These are phyloP conservation scores for Myzus persicae DNA, from an alignment of 1,140 invertebrate species.

Conservation along the genomic window DNA sequence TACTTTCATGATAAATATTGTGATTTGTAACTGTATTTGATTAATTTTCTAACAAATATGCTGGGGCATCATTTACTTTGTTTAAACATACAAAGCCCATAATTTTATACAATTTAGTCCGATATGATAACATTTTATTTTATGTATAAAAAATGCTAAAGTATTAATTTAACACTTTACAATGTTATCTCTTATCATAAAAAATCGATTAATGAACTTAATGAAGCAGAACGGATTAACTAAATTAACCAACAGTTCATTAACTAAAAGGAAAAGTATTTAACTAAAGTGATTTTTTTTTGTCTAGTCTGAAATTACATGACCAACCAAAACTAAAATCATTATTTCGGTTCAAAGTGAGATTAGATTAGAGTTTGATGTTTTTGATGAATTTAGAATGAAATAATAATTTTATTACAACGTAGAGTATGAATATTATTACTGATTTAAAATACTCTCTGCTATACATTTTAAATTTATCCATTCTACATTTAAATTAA, in stretches of 20 bases:
- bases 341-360: not conserved
- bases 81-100: not conserved
- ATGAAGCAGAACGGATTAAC: not conserved
- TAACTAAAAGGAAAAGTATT: not conserved
- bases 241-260: slow-evolving; percentile 11
- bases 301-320: no score
- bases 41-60: not conserved
- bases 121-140: not conserved
- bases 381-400: no score
- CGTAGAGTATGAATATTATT: not conserved
- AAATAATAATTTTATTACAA: not conserved
- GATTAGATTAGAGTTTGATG: no score
- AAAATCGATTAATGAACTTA: not conserved
- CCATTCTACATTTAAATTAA: not conserved
- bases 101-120: not conserved
- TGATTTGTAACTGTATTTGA: not conserved
- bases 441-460: not conserved
- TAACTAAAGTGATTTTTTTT: not conserved
- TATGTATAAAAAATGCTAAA: not conserved
- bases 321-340: not conserved
- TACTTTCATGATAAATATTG: not conserved
- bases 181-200: not conserved
- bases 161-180: not conserved
- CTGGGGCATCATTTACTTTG: not conserved
- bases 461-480: not conserved